Conservation (phyloP, 2,888 invertebrate genomes). For the Odiellus spinosus region DNA sequence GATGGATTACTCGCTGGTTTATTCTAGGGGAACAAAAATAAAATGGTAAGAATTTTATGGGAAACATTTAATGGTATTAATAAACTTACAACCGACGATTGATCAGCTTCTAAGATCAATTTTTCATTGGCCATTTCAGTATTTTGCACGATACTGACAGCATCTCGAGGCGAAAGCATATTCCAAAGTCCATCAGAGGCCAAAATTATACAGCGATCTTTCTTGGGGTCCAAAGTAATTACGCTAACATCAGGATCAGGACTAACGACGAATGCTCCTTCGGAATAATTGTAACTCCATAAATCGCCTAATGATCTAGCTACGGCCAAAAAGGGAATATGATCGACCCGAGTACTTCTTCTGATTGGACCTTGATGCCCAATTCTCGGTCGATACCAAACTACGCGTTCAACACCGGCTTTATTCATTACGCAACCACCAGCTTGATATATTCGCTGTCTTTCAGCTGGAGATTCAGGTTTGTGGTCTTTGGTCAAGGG, state of each 20-base stretch:
- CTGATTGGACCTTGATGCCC: constrained; percentile 74
- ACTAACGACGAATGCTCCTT: constrained; percentile 87
- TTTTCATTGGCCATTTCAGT: constrained; percentile 61
- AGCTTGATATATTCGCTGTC: constrained; percentile 50
- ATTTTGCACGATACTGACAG: constrained; percentile 65
- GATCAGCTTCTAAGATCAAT: constrained; percentile 12
- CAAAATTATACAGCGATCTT: constrained; percentile 66
- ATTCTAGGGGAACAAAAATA: constrained; percentile 17
- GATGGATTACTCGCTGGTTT: constrained; percentile 72
- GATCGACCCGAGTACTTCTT: constrained; percentile 75
- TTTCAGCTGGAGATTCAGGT: constrained; percentile 72
- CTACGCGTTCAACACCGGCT: constrained; percentile 81
- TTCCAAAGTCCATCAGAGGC: constrained; percentile 97
- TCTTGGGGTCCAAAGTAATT: constrained; percentile 57
- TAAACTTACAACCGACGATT: constrained; percentile 9
- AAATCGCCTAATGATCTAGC: constrained; percentile 86
- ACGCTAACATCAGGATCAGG: constrained; percentile 92
- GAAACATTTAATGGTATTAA: neutral
- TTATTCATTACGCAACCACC: constrained; percentile 43
- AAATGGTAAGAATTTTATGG: constrained; percentile 3
- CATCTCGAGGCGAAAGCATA: constrained; percentile 67
- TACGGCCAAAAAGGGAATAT: constrained; percentile 89
- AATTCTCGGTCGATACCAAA: constrained; percentile 82
- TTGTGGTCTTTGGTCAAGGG: constrained; percentile 85
- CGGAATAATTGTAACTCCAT: constrained; percentile 88